These are phyloP conservation scores for Oopsacas minuta DNA, from an alignment of 37 sponge, comb jelly and placozoan species.

Conservation along the genomic window DNA sequence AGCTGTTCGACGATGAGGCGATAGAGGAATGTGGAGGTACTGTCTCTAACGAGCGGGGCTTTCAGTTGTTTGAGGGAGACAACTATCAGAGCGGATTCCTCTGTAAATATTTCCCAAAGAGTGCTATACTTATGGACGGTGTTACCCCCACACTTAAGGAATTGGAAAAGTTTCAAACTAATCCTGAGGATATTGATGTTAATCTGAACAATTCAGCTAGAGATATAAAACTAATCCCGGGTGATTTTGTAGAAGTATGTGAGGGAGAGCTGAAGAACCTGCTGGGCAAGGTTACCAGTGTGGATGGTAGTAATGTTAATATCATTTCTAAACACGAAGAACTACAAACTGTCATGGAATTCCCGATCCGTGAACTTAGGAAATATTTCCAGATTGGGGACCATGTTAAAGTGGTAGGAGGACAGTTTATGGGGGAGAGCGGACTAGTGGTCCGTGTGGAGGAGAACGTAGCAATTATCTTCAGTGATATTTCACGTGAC, in stretches of 20 bases:
- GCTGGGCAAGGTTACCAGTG: conserved; percentile 63
- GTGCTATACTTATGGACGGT: conserved; percentile 81
- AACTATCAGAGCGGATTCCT: conserved; percentile 83
- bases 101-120: conserved; percentile 75
- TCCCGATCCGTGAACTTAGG: conserved; percentile 50
- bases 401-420: conserved; percentile 87
- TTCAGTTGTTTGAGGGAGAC: conserved; percentile 71
- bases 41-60: conserved; percentile 68
- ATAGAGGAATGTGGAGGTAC: conserved; percentile 69
- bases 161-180: conserved; percentile 89
- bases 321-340: conserved; percentile 83
- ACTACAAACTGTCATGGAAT: conserved; percentile 73
- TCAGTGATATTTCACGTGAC: conserved; percentile 77
- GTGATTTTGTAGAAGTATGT: conserved; percentile 80
- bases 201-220: not conserved
- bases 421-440: conserved; percentile 82
- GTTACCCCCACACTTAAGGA: conserved; percentile 90
- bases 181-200: conserved; percentile 71
- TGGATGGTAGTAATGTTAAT: conserved; percentile 64
- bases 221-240: conserved; percentile 43
- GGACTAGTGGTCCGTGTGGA: conserved; percentile 89
- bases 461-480: conserved; percentile 60
- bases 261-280: conserved; percentile 86
- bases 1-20: conserved; percentile 68
- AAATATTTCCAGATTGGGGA: conserved; percentile 88